Conservation (phyloP, 2,797 vertebrate genomes). For the Tragelaphus oryx region DNA sequence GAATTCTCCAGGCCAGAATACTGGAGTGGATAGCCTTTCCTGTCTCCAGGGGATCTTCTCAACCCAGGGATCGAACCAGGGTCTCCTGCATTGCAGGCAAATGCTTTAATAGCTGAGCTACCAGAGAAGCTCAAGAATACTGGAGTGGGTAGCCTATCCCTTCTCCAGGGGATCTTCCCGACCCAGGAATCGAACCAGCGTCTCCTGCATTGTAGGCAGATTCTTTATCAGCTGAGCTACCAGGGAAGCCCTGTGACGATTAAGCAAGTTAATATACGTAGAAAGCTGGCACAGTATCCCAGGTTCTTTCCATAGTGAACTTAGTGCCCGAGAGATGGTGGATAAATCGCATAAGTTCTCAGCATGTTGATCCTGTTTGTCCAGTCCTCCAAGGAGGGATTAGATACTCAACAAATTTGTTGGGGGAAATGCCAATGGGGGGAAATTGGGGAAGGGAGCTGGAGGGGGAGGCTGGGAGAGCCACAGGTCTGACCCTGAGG, state of each 20-base stretch:
- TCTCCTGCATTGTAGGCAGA: neutral
- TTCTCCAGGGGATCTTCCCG: neutral
- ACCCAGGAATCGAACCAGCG: neutral
- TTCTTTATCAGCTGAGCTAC: neutral
- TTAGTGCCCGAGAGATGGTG: neutral
- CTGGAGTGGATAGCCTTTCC: neutral
- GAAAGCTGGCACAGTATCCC: neutral
- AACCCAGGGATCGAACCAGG: neutral
- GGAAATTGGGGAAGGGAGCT: neutral
- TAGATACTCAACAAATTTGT: neutral
- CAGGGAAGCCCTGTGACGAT: neutral
- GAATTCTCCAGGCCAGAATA: neutral
- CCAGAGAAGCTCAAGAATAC: neutral
- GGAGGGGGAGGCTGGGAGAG: neutral
- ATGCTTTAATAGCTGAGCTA: neutral
- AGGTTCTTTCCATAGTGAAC: neutral
- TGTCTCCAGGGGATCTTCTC: neutral
- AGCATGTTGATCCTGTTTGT: neutral
- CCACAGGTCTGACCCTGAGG: neutral
- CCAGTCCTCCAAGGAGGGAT: neutral
- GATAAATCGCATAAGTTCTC: neutral
- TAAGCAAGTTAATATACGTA: neutral
- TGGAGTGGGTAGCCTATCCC: neutral
- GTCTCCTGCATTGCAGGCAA: neutral
- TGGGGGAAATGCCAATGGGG: neutral